phyloP scores from a whole-genome alignment of 2,888 invertebrate genomes.

The Eurytoma californica region DNA sequence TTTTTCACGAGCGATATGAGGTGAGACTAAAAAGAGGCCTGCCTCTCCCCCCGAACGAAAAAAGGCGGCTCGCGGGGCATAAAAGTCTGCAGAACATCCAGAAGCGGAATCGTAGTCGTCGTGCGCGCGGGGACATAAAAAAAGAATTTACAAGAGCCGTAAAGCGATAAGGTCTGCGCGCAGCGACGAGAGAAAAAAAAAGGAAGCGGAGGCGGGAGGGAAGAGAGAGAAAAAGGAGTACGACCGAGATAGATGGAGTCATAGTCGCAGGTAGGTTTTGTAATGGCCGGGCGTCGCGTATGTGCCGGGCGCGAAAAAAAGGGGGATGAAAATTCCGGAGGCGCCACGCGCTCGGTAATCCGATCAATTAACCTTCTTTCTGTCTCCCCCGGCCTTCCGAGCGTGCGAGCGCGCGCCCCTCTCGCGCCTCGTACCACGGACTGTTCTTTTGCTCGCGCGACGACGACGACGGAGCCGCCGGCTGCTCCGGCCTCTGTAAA shows the following conservation, averaged over 20 bases:
- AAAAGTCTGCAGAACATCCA: background rate
- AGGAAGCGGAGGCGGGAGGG: background rate
- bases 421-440: background rate
- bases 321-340: constrained; percentile 24
- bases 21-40: background rate
- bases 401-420: background rate
- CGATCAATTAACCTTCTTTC: constrained; percentile 55
- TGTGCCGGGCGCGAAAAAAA: background rate
- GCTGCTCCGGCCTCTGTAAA: background rate
- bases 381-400: constrained; percentile 16
- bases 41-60: background rate
- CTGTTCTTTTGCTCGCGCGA: background rate
- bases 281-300: no score
- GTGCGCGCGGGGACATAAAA: background rate
- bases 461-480: constrained; percentile 26
- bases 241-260: background rate
- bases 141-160: constrained; percentile 36
- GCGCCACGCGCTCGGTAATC: constrained; percentile 45
- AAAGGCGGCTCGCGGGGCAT: background rate
- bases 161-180: constrained; percentile 34
- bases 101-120: background rate
- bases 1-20: constrained; percentile 1
- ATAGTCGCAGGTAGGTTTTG: background rate
- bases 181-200: background rate
- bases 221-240: background rate